Percentiles rank a stretch among this genome's conserved stretches.
These are phyloP conservation scores for Eupristina koningsbergeri DNA, from an alignment of 1,140 invertebrate genomes.

Conservation along the genomic window DNA sequence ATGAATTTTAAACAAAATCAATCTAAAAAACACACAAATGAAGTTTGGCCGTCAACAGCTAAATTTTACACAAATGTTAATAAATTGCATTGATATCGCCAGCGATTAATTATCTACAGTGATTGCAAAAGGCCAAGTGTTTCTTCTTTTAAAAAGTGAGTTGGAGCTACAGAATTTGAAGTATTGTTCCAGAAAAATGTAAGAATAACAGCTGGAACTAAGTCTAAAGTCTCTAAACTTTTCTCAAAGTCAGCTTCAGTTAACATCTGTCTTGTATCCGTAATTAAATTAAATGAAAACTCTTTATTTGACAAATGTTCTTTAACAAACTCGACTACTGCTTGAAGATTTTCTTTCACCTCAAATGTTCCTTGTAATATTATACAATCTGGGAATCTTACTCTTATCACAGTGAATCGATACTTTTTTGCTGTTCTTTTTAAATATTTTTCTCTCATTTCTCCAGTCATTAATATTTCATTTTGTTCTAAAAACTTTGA, in stretches of 20 bases:
- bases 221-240: slow-evolving; percentile 79
- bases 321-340: slow-evolving; percentile 82
- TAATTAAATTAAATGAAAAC: slow-evolving; percentile 78
- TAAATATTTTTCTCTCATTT: slow-evolving; percentile 92
- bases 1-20: not conserved
- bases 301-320: slow-evolving; percentile 80
- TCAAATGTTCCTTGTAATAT: slow-evolving; percentile 90
- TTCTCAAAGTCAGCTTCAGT: slow-evolving; percentile 77
- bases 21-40: not conserved
- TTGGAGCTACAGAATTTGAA: slow-evolving; percentile 70
- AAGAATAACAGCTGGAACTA: slow-evolving; percentile 84
- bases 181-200: slow-evolving; percentile 78
- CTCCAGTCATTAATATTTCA: slow-evolving; percentile 90
- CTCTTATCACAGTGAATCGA: slow-evolving; percentile 86
- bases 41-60: slow-evolving; percentile 23
- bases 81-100: slow-evolving; percentile 35
- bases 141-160: slow-evolving; percentile 82
- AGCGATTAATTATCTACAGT: slow-evolving; percentile 67
- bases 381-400: slow-evolving; percentile 90
- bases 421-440: slow-evolving; percentile 85
- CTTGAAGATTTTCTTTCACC: slow-evolving; percentile 82
- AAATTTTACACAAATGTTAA: not conserved
- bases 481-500: slow-evolving; percentile 85
- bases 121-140: slow-evolving; percentile 80
- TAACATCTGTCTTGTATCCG: slow-evolving; percentile 78